phyloP scores from a whole-genome alignment of 2,113 vertebrate species.

The Tupaia chinensis region DNA sequence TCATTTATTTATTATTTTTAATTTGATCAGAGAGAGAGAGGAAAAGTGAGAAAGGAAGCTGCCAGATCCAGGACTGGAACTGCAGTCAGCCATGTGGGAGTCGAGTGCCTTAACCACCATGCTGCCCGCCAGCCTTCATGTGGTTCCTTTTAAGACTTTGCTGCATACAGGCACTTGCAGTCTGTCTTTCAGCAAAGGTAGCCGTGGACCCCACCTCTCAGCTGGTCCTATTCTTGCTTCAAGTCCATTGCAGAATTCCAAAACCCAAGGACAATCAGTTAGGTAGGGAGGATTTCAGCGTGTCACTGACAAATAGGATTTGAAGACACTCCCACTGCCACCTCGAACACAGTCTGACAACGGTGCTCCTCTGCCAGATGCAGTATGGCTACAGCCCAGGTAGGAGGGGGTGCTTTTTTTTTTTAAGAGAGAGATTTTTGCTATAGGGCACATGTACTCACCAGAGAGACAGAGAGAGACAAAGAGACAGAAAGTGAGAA shows the following conservation, averaged over 20 bases:
- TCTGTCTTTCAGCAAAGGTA: background rate
- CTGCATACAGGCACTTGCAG: background rate
- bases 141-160: background rate
- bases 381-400: background rate
- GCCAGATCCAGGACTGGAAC: too few species aligned
- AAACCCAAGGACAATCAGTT: background rate
- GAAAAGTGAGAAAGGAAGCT: too few species aligned
- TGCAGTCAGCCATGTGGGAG: too few species aligned
- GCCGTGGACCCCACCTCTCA: background rate
- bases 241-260: accelerated
- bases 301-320: background rate
- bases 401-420: background rate
- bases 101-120: too few species aligned
- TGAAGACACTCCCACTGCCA: background rate
- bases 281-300: background rate
- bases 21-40: too few species aligned
- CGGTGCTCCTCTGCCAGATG: background rate
- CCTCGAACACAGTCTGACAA: background rate
- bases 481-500: too few species aligned
- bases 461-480: too few species aligned
- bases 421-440: too few species aligned
- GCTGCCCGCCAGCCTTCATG: too few species aligned
- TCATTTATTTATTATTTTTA: too few species aligned
- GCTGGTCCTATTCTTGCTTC: background rate
- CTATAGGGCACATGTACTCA: too few species aligned